Base-by-base conservation (phyloP, 2,888 invertebrate species). In the Epistrophella euchroma region DNA sequence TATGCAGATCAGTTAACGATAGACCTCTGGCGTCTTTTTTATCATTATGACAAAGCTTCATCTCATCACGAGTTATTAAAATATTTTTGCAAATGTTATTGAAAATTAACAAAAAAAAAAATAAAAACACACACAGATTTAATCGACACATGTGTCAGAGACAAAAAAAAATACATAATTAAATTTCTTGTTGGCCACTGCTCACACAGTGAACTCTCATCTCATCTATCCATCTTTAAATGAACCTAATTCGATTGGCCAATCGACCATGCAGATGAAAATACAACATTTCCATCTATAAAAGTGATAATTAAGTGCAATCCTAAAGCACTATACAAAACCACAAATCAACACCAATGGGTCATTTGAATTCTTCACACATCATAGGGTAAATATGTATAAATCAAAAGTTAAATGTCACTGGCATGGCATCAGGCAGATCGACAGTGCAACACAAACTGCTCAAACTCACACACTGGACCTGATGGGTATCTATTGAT, bases 331-430 rank as follows among this genome's bases (percentile, higher is more conserved):
- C 62, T n/a, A 50, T 37, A 66, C 66, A 81, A 68, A 76, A 73
- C 68, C 64, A 74, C 64, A 86, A 71, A 47, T 72, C 70, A 74
- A 58, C 86, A 32, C 70, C 56, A 70, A 66, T 78, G 77, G 81
- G 73, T 86, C 72, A 70, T 81, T 76, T 76, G 76, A 73, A 76
- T 80, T 86, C 47, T 47, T 66, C 32, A 47, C 77, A 77, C 81
- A 74, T 73, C 64, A 74, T 64, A 37, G 22, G 28, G 19, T 52
- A 68, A 70, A 81, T 73, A 77, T 74, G 77, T 82, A 87, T 75
- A 82, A 78, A 82, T 87, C 82, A 82, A 71, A 68, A 72, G 78
- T 83, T 87, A 87, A 87, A 87, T 87, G 87, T 83, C 87, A 83
- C 83, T 68, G 62, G 15, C 3, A 28, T n/a, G n/a, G n/a, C 2